Conservation (phyloP, 2,113 vertebrate species). For the Thalassoma bifasciatum region DNA sequence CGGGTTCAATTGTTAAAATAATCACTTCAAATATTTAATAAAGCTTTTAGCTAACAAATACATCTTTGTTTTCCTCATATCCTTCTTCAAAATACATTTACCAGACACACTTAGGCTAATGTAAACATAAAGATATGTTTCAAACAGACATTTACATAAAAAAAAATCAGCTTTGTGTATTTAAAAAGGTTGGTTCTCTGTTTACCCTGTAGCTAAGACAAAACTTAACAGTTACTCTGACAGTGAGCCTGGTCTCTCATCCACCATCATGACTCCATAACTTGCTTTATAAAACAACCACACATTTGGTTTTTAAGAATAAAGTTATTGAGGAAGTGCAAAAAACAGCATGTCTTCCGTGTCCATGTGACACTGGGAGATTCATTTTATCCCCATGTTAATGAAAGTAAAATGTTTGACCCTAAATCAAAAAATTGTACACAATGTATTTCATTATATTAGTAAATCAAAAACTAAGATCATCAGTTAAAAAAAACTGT, state of each 20-base stretch:
- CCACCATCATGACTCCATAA: not conserved
- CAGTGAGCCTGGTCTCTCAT: not conserved
- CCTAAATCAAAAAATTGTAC: too few species aligned
- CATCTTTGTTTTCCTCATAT: not conserved
- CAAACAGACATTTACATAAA: not conserved
- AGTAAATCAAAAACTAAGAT: too few species aligned
- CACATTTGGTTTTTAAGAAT: too few species aligned
- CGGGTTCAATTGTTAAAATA: too few species aligned
- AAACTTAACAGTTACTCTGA: not conserved
- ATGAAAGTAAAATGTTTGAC: too few species aligned
- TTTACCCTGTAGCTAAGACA: not conserved
- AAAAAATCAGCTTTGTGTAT: not conserved
- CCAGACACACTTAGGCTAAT: not conserved
- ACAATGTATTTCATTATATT: too few species aligned
- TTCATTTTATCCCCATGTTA: too few species aligned
- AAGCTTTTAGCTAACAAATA: not conserved
- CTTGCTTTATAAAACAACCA: too few species aligned
- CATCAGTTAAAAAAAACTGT: too few species aligned
- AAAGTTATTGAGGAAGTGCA: too few species aligned
- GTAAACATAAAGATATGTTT: not conserved
- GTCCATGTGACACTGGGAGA: too few species aligned
- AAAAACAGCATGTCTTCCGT: too few species aligned
- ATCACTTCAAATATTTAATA: not conserved
- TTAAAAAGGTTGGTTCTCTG: not conserved
- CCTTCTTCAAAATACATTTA: not conserved